Conservation (phyloP, 1,140 invertebrate species). For the Drosophila saltans region DNA sequence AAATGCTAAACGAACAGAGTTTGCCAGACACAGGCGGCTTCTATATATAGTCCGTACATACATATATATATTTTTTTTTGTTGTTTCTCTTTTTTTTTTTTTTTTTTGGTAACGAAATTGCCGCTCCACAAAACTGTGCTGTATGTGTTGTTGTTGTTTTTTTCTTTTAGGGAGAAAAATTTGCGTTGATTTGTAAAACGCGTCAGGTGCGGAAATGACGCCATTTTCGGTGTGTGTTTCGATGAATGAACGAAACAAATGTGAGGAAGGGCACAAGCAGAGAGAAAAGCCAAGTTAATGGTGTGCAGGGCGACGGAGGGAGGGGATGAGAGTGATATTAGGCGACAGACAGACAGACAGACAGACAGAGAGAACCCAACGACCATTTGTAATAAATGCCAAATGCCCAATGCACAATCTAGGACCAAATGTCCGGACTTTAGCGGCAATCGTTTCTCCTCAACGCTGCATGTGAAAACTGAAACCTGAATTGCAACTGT, state of each 20-base stretch:
- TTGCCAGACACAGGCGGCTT: not conserved
- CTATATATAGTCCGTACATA: too few relatives aligned
- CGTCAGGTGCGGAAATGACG: slow-evolving; percentile 57
- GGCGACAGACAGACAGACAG: not conserved
- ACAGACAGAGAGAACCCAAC: slow-evolving; percentile 12
- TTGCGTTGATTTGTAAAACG: slow-evolving; percentile 63
- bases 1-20: slow-evolving; percentile 45
- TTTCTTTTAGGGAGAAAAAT: slow-evolving; percentile 37
- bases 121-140: slow-evolving; percentile 5
- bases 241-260: slow-evolving; percentile 7
- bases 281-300: not conserved
- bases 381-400: slow-evolving; percentile 60
- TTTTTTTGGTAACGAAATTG: slow-evolving; percentile 8
- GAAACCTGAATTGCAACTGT: slow-evolving; percentile 23
- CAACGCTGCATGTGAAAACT: slow-evolving; percentile 19
- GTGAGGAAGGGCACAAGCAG: not conserved
- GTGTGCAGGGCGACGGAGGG: too few relatives aligned
- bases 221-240: slow-evolving; percentile 46
- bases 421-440: slow-evolving; percentile 11
- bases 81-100: not conserved
- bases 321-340: too few relatives aligned
- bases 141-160: not conserved
- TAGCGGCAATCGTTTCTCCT: slow-evolving; percentile 24
- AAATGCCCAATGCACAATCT: slow-evolving; percentile 42
- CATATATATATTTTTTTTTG: not conserved